These are phyloP conservation scores for Sturmia bella DNA, from an alignment of 2,888 invertebrate species.

Conservation along the genomic window DNA sequence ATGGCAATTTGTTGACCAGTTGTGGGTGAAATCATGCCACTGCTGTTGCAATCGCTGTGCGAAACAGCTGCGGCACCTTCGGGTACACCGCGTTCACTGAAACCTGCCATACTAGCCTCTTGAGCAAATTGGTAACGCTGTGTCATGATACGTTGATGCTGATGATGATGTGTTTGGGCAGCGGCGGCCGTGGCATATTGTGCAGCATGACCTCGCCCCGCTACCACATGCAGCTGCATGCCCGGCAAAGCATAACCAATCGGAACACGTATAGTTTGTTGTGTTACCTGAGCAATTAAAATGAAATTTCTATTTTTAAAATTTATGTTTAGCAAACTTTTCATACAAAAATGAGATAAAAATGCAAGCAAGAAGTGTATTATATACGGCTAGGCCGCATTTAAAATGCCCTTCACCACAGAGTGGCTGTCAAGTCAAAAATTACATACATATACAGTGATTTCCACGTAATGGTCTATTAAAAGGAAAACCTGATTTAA, in stretches of 20 bases:
- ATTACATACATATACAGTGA: too few relatives aligned
- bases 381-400: too few relatives aligned
- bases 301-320: background rate
- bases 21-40: conserved; percentile 77
- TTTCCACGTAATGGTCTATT: too few relatives aligned
- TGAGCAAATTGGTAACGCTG: conserved; percentile 78
- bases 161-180: conserved; percentile 73
- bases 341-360: too few relatives aligned
- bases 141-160: conserved; percentile 77
- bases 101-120: conserved; percentile 76
- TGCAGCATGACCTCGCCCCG: conserved; percentile 78
- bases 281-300: conserved; percentile 78
- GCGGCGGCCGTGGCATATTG: conserved; percentile 76
- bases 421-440: too few relatives aligned
- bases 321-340: too few relatives aligned
- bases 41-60: conserved; percentile 76
- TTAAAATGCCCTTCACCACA: too few relatives aligned
- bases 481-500: too few relatives aligned
- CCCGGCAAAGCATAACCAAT: conserved; percentile 82
- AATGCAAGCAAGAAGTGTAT: too few relatives aligned
- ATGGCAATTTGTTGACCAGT: conserved; percentile 70
- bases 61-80: conserved; percentile 87
- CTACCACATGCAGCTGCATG: conserved; percentile 82
- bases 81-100: conserved; percentile 87
- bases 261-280: conserved; percentile 83